Evolutionary conservation across 1,140 invertebrate species (phyloP).

Genomic region (Aleiodes sp.): DNA sequence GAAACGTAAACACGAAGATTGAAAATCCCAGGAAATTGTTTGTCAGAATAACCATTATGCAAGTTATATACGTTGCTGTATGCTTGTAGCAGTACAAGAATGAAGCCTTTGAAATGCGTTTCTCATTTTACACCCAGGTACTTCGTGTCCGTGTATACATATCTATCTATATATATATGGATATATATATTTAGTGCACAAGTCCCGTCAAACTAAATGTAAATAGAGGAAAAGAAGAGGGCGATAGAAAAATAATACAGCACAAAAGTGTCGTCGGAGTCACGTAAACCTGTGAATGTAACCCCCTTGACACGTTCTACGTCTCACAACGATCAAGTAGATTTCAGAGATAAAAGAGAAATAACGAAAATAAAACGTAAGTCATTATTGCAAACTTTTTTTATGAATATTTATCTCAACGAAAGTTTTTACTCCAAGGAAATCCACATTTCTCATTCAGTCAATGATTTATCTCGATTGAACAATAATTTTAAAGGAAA

Average conservation of each 20-base stretch:
- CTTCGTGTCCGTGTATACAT: too few relatives aligned
- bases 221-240: background rate
- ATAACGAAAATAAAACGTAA: too few relatives aligned
- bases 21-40: background rate
- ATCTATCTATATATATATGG: too few relatives aligned
- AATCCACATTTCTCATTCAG: too few relatives aligned
- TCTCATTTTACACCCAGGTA: background rate
- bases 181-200: background rate
- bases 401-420: too few relatives aligned
- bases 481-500: too few relatives aligned
- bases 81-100: background rate
- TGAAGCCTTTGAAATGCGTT: conserved; percentile 6
- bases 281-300: background rate
- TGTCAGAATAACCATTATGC: background rate
- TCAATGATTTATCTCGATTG: too few relatives aligned
- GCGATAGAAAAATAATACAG: background rate
- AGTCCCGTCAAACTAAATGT: background rate
- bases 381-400: too few relatives aligned
- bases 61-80: background rate
- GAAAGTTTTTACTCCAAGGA: too few relatives aligned
- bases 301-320: background rate
- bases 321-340: too few relatives aligned
- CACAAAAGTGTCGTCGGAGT: background rate
- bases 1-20: background rate
- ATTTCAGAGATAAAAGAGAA: too few relatives aligned